A percentile compares a stretch with the other conserved stretches of the same genome.
phyloP scores from a whole-genome alignment of 2,797 vertebrate genomes.

The Coccyzus lansbergi region DNA sequence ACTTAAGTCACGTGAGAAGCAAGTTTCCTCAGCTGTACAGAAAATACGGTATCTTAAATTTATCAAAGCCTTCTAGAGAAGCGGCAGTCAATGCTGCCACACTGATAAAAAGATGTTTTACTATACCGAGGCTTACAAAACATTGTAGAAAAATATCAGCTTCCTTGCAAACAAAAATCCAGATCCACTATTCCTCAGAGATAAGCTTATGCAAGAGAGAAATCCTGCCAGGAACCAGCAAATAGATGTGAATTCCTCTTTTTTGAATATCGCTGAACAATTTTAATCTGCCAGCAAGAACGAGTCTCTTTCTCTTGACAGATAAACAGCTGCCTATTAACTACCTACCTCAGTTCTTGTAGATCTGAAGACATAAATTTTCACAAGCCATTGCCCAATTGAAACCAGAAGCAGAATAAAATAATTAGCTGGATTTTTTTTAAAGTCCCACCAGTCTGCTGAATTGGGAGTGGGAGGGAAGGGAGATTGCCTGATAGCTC shows the following conservation, averaged over 20 bases:
- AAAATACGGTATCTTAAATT: background rate
- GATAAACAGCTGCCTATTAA: background rate
- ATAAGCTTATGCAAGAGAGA: conserved; percentile 28
- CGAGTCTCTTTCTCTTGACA: background rate
- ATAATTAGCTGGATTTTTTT: background rate
- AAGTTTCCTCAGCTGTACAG: background rate
- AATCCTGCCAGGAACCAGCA: conserved; percentile 33
- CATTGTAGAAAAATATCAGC: background rate
- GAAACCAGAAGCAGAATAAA: background rate
- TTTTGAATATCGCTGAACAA: background rate
- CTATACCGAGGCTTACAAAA: conserved; percentile 6
- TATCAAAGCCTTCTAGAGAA: background rate
- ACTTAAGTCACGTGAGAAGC: background rate
- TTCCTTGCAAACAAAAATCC: background rate
- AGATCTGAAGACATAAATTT: background rate
- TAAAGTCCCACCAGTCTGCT: background rate
- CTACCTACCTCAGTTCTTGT: background rate
- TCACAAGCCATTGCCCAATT: background rate
- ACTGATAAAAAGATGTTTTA: conserved; percentile 16
- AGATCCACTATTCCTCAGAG: conserved; percentile 29
- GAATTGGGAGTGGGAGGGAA: background rate
- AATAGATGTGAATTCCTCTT: background rate
- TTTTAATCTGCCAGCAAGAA: conserved; percentile 10
- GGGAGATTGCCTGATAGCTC: background rate
- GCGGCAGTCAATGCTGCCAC: background rate